A percentile compares a stretch with the other conserved stretches of the same genome.
Evolutionary conservation across 1,140 invertebrate genomes (phyloP).

Genomic region (Hyposmocoma kahamanoa): DNA sequence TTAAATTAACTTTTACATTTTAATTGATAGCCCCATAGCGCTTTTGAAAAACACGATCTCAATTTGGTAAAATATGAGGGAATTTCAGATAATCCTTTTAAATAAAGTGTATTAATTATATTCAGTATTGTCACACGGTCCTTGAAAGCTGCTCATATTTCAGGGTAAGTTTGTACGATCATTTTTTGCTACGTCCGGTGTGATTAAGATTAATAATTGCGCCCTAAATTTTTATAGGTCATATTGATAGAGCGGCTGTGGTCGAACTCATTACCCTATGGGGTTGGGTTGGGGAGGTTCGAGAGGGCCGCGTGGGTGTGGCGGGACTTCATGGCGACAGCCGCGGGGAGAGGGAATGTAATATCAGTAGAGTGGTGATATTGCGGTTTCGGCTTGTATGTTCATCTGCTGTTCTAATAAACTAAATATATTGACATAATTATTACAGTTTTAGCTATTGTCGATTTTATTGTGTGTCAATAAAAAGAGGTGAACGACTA

Average conservation of each 20-base stretch:
- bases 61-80: not conserved
- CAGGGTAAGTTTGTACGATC: not conserved
- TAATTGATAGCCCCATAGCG: not conserved
- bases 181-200: conserved; percentile 8
- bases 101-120: conserved; percentile 1
- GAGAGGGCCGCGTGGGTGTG: conserved; percentile 18
- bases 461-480: too few species aligned
- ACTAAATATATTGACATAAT: not conserved
- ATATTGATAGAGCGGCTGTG: conserved; percentile 42
- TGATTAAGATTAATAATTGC: conserved; percentile 38
- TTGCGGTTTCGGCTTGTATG: conserved; percentile 57
- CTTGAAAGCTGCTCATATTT: not conserved
- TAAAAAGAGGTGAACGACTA: too few species aligned
- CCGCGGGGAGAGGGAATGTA: conserved; percentile 45
- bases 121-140: not conserved
- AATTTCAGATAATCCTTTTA: not conserved
- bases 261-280: conserved; percentile 59
- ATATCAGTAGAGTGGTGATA: conserved; percentile 60
- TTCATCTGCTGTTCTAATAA: conserved; percentile 5
- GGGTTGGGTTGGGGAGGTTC: conserved; percentile 19
- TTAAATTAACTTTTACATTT: conserved; percentile 1
- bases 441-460: not conserved
- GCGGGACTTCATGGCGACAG: conserved; percentile 45
- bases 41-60: not conserved
- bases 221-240: conserved; percentile 58